Evolutionary conservation across 1,140 invertebrate genomes (phyloP).

Genomic region (Drosophila sp.): DNA sequence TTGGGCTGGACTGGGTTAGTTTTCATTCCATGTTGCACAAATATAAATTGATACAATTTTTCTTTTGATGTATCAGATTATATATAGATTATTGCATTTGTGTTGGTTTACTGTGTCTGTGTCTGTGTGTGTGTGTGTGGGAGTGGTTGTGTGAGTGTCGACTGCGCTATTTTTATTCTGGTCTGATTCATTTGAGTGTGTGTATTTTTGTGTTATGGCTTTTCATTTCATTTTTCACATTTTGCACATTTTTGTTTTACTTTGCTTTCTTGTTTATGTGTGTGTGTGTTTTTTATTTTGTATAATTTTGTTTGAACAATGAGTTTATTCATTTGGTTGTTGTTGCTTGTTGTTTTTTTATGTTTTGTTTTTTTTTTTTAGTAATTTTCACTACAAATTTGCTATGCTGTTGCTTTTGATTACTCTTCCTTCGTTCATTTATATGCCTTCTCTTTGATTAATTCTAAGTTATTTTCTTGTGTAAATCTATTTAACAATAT

Average conservation of each 20-base stretch:
- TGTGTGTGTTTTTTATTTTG: slow-evolving; percentile 55
- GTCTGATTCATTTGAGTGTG: neutral
- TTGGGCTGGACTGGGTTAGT: neutral
- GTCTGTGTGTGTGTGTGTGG: neutral
- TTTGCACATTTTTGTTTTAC: slow-evolving; percentile 34
- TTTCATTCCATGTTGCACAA: neutral
- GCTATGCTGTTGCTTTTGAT: slow-evolving; percentile 72
- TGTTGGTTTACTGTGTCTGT: slow-evolving; percentile 19
- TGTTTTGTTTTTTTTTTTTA: slow-evolving; percentile 39
- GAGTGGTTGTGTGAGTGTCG: neutral
- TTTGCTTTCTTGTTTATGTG: slow-evolving; percentile 21
- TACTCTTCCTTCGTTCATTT: slow-evolving; percentile 62
- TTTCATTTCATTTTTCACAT: slow-evolving; percentile 36
- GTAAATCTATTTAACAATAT: slow-evolving; percentile 80
- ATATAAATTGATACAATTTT: slow-evolving; percentile 8
- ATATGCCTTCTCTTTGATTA: slow-evolving; percentile 45
- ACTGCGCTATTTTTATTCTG: slow-evolving; percentile 6
- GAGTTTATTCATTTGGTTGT: slow-evolving; percentile 32
- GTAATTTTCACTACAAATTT: slow-evolving; percentile 66
- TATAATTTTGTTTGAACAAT: slow-evolving; percentile 21
- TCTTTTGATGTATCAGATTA: neutral
- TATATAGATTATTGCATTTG: slow-evolving; percentile 11
- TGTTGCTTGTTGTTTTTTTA: slow-evolving; percentile 32
- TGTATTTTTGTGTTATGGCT: slow-evolving; percentile 15
- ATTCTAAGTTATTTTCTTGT: slow-evolving; percentile 47